phyloP scores from a whole-genome alignment of 2,113 vertebrate genomes.

The Pholis gunnellus region DNA sequence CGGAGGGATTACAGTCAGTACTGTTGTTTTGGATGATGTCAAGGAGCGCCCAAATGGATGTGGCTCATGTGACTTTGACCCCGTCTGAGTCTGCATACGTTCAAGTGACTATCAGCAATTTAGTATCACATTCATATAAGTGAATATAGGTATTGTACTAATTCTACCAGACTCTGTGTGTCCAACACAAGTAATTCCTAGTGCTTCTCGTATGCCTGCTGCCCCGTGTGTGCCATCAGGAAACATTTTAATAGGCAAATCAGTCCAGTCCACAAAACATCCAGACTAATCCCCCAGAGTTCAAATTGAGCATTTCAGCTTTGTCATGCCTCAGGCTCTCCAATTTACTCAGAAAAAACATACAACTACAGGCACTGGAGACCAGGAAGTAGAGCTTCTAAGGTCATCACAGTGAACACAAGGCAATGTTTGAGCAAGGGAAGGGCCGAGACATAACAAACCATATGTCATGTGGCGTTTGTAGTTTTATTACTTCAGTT shows the following conservation, averaged over 20 bases:
- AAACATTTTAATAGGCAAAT: slow-evolving; percentile 21
- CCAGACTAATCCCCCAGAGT: slow-evolving; percentile 3
- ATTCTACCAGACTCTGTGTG: background rate
- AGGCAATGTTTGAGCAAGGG: slow-evolving; percentile 31
- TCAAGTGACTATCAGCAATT: background rate
- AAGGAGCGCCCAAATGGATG: background rate
- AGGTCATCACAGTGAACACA: slow-evolving; percentile 27
- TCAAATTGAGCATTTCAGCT: slow-evolving; percentile 33
- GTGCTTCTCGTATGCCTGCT: background rate
- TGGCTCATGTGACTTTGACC: slow-evolving; percentile 33
- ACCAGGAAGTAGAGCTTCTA: slow-evolving; percentile 27
- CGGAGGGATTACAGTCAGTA: fast-evolving
- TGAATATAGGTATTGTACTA: background rate
- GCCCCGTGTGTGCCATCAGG: background rate
- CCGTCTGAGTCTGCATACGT: background rate
- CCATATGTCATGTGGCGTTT: slow-evolving; percentile 3
- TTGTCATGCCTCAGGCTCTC: slow-evolving; percentile 30
- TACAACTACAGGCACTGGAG: slow-evolving; percentile 1
- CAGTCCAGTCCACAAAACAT: background rate
- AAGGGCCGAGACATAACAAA: background rate
- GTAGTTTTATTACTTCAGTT: background rate
- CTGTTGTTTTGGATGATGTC: background rate
- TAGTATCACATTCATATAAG: background rate
- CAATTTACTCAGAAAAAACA: slow-evolving; percentile 15
- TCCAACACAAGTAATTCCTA: background rate